Base-by-base conservation (phyloP, 2,113 vertebrate species). In the Hoplias malabaricus region DNA sequence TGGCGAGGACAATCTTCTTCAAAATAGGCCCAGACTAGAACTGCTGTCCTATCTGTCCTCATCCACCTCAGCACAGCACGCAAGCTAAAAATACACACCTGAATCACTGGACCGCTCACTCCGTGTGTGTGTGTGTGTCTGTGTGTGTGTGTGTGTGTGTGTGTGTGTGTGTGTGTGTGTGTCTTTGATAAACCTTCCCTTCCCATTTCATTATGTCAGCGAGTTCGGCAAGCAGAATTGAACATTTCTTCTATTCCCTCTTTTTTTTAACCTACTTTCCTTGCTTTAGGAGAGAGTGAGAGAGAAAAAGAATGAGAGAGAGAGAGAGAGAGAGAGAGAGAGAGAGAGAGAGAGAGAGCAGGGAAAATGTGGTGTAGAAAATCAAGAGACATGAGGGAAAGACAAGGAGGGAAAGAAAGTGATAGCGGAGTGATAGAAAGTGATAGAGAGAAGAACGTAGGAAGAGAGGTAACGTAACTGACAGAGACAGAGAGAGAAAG, bases 61-160 rank as follows among this genome's bases (percentile, higher is more conserved):
- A n/a, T 78, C 42, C 56, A 21, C 46, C 68, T 54, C 62, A 66
- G 21, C 73, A 66, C 48, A 36, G 46, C 48, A 53, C 1, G 40
- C 31, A 2, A 78, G 67, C 67, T 78, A 78, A 78, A 78, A 78
- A 78, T 78, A 78, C 67, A 31, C 69, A 43, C 67, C 19, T 63
- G 57, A 63, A 71, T 56, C 29, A 33, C 57, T 62, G 13, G 59
- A 13, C 66, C n/a, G 67, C 57, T 75, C 63, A 75, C 46, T 46
- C n/a, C 23, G 63, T 68, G 16, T 33, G 27, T 42, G 25, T 48
- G 40, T 34, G 25, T 13, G 38, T 50, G 13, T 63, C 27, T 50
- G 42, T n/a, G 31, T 69, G 66, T 29, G 56, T 43, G 65, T 25
- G 36, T 46, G 40, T 46, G 66, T 31, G 25, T 4, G 27, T 48